Evolutionary conservation across 2,888 invertebrate genomes (phyloP), one percentile per base, ranked within the genome.

Genomic region (Gastracanthus pulcherrimus): DNA sequence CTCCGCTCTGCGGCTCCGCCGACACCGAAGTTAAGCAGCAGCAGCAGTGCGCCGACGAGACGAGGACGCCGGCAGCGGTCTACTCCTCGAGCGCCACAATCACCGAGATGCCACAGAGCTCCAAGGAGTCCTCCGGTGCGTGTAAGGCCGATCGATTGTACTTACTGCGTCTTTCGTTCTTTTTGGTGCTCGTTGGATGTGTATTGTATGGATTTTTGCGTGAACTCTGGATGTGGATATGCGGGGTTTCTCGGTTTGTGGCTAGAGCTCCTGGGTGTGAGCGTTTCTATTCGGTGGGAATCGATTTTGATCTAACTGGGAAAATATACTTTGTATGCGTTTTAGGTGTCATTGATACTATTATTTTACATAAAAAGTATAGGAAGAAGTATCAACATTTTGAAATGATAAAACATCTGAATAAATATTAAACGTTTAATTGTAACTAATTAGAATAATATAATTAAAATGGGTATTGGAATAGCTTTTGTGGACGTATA

Each of bases 1-100:
- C 93, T 86, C 90, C 93, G 81, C 88, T 92, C 82, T 92, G 92
- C 82, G 85, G 85, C 82, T 85, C 86, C 19, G 87, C 80, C 13
- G 85, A 85, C 67, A 75, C 81, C 48, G 86, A 85, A 51, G 80
- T 23, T 29, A 55, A 55, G 2, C 9, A 9, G 23, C 23, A 55
- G n/a, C n/a, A n/a, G n/a, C n/a, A n/a, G 70, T 82, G 76, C 75
- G 82, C 82, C 29, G 85, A 82, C 81, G 85, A 82, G 82, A 85
- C 77, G 83, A 85, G 11, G 58, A 45, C 58, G 13, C 23, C n/a
- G n/a, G n/a, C n/a, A n/a, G n/a, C n/a, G n/a, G 38, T 23, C 26
- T 71, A 36, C 36, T 71, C 74, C 45, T 48, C 74, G n/a, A 11
- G 34, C 3, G 11, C 64, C 29, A 36, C 26, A 26, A 26, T 58